Conservation (phyloP, 2,113 vertebrate genomes). For the Gobius niger region DNA sequence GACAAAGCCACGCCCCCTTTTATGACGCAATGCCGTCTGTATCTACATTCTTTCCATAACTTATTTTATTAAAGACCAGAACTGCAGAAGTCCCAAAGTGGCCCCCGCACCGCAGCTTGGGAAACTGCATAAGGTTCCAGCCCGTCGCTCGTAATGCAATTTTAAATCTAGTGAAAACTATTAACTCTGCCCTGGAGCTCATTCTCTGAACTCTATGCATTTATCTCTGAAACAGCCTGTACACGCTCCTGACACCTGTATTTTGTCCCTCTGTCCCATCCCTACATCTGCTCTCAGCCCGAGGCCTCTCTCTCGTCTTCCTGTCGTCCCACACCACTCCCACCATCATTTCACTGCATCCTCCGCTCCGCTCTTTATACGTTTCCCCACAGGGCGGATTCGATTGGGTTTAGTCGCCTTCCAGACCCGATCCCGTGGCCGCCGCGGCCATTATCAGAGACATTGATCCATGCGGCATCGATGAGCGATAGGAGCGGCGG, state of each 20-base stretch:
- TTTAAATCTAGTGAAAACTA: slow-evolving; percentile 7
- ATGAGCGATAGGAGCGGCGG: slow-evolving; percentile 37
- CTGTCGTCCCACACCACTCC: not conserved
- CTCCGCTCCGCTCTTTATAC: slow-evolving; percentile 27
- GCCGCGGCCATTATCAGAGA: slow-evolving; percentile 36
- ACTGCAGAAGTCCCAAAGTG: no score
- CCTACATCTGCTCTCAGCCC: slow-evolving; percentile 32
- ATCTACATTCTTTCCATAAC: no score
- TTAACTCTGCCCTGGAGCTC: not conserved
- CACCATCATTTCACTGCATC: not conserved
- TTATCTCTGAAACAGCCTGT: not conserved
- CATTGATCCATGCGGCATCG: slow-evolving; percentile 50
- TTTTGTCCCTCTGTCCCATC: slow-evolving; percentile 29
- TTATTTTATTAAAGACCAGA: no score
- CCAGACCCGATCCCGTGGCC: no score
- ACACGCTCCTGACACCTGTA: not conserved
- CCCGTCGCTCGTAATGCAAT: no score
- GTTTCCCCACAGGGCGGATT: slow-evolving; percentile 17
- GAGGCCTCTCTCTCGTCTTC: slow-evolving; percentile 3
- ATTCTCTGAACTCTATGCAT: not conserved
- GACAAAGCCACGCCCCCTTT: no score
- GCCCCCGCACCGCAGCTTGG: no score
- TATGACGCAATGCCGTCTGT: no score
- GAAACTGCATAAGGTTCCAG: no score
- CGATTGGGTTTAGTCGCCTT: slow-evolving; percentile 15